Evolutionary conservation across 1,140 invertebrate genomes (phyloP), one percentile per base, ranked within the genome.

Genomic region (Aphis craccivora): DNA sequence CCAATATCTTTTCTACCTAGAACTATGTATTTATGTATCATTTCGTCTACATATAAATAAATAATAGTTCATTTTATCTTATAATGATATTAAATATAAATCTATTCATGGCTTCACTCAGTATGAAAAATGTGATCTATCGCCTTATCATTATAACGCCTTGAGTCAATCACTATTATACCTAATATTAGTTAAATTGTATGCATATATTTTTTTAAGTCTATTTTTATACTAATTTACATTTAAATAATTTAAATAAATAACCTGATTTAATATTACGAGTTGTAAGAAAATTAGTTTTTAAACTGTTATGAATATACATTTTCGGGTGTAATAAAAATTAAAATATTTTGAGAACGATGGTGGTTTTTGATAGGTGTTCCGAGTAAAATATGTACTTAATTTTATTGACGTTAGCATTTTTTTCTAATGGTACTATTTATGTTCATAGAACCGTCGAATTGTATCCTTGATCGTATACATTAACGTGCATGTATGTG

Each of bases 271-370:
- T 37, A 89, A 51, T 83, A 40, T 25, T 43, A 86, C 25, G 9
- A 55, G 88, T 88, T n/a, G 25, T 51, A n/a, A 48, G 30, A 88
- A 48, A 40, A 89, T 89, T 55, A 55, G 22, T 8, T 53, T 37
- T 25, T 55, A 53, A 37, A 89, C 88, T 37, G 8, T 53, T 89
- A 11, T 37, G 14, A 89, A 53, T 43, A 53, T 23, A 37, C 14
- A 14, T 37, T 89, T 55, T 89, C n/a, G 45, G 11, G 45, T 88
- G 25, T 87, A 87, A 48, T 30, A 45, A 86, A 45, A 51, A 51
- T 88, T 53, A 55, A 48, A 87, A 89, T 88, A 48, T 88, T 48
- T 18, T 45, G 43, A 9, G 11, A 89, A 89, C 87, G 20, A 89
- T 14, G 51, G 37, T 1, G 18, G n/a, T 53, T 48, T n/a, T 84